A percentile compares a stretch with the other conserved stretches of the same genome.
These are phyloP conservation scores for Opisthocomus hoazin DNA, from an alignment of 2,113 vertebrate species.

Conservation along the genomic window DNA sequence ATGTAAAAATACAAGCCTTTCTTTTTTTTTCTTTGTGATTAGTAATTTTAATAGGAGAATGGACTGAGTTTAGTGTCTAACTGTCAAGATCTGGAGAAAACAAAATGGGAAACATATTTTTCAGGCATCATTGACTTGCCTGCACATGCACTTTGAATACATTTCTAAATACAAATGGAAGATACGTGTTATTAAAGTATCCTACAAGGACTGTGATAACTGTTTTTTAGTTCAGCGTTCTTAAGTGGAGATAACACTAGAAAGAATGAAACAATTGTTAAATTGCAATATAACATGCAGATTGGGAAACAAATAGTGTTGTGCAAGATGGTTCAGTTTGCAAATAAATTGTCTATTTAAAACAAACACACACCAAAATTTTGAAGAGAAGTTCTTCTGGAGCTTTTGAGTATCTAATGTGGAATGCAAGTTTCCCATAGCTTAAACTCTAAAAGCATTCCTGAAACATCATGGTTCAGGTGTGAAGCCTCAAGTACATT, in stretches of 20 bases:
- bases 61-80: background rate
- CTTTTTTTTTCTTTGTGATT: background rate
- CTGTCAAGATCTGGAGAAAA: background rate
- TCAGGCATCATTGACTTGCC: background rate
- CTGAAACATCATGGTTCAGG: conserved; percentile 25
- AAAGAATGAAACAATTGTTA: conserved; percentile 3
- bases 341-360: conserved; percentile 9
- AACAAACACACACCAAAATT: background rate
- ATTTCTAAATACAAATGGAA: background rate
- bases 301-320: conserved; percentile 15
- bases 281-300: background rate
- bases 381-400: background rate
- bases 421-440: background rate
- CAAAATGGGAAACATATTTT: conserved; percentile 40
- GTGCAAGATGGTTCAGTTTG: background rate
- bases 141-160: background rate
- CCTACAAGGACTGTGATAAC: background rate
- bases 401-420: background rate
- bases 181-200: background rate
- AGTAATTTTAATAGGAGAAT: conserved; percentile 10
- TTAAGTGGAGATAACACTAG: background rate
- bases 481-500: conserved; percentile 19
- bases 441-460: conserved; percentile 22
- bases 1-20: background rate
- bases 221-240: background rate